phyloP scores from a whole-genome alignment of 2,888 invertebrate species.

The Panzeria rudis region DNA sequence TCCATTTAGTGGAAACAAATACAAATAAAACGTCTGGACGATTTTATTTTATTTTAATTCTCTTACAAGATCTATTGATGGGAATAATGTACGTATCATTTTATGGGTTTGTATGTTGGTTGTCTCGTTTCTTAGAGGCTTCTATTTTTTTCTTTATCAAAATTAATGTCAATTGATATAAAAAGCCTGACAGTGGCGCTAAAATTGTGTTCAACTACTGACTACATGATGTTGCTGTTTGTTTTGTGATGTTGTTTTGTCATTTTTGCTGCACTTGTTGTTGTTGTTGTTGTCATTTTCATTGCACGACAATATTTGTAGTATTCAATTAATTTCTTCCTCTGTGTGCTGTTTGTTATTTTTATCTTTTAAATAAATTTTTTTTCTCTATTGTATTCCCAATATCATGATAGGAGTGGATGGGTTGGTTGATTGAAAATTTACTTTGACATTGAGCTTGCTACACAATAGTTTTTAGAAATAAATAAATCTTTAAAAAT shows the following conservation, averaged over 20 bases:
- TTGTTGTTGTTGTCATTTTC: constrained; percentile 49
- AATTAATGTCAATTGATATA: constrained; percentile 69
- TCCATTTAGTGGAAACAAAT: too few species aligned
- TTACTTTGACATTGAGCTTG: constrained; percentile 38
- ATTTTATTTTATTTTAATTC: constrained; percentile 9
- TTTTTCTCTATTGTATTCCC: constrained; percentile 37
- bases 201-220: constrained; percentile 66
- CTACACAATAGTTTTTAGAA: not conserved
- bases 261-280: constrained; percentile 27
- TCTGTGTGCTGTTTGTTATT: constrained; percentile 62
- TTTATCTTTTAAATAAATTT: constrained; percentile 52
- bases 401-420: constrained; percentile 11
- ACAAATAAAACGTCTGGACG: not conserved
- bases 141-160: constrained; percentile 50
- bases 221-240: constrained; percentile 63
- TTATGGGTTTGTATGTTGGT: constrained; percentile 39
- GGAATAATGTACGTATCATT: constrained; percentile 28
- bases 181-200: constrained; percentile 72
- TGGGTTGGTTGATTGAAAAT: constrained; percentile 31
- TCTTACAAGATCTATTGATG: constrained; percentile 27
- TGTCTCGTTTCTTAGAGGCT: constrained; percentile 29
- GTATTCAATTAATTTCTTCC: constrained; percentile 69
- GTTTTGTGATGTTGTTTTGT: constrained; percentile 52
- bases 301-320: constrained; percentile 42
- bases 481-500: not conserved